Base-by-base conservation (phyloP, 2,797 vertebrate species). In the Cynodonichthys magdalenae region DNA sequence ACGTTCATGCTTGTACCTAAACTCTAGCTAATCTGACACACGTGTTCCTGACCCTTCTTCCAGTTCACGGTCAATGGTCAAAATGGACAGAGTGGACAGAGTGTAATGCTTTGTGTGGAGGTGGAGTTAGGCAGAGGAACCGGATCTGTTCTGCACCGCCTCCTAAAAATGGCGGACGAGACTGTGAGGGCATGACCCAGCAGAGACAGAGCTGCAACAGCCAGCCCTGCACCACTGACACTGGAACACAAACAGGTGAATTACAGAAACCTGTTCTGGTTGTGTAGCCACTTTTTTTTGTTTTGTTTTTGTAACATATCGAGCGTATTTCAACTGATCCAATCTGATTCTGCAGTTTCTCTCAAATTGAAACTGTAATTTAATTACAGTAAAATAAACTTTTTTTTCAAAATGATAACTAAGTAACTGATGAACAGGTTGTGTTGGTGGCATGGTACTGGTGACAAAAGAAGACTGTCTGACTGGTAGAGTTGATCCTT, bases 61-160 rank as follows among this genome's bases (percentile, higher is more conserved):
- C 52, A 96, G 96, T 95, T 61, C 71, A 92, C 0, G 96, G 95
- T 1, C 89, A 82, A 0, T 97, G 96, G 96, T 87, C 93, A 0
- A 66, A 83, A 53, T 96, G 96, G 96, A 91, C 89, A 0, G 67
- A 82, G 24, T 97, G 96, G 96, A 92, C 94, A 0, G 73, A 79
- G 17, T 97, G 96, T 52, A 93, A 95, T 0, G 87, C 85, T 0
- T 46, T 59, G 6, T 97, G 96, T 20, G 93, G 94, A 20, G 95
- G 95, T 3, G 96, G 95, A 0, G 83, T 93, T 48, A 89, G 69
- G 53, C 87, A 66, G 66, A 94, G 95, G 56, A 86, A 49, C 46
- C 90, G 96, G 52, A 91, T 77, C 74, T 98, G 96, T 75, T 89
- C 93, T 0, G 86, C 93, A 42, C 96, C 96, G 10, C 95, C 94